Conservation (phyloP, 2,888 invertebrate species). For the Drosophila barbarae region DNA sequence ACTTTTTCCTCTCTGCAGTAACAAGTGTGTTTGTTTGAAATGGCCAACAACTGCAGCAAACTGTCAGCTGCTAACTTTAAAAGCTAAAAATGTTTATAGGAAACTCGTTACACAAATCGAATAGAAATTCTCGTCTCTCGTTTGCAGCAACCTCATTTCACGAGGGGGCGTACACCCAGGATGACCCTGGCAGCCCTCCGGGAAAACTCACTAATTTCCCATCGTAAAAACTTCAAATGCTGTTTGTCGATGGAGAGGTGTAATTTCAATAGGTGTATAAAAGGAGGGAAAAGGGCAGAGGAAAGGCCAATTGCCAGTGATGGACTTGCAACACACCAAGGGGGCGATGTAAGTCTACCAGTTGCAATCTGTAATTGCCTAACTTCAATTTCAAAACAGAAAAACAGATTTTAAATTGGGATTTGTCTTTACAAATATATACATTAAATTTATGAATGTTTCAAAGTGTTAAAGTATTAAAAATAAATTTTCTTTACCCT, state of each 20-base stretch:
- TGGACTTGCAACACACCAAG: constrained; percentile 23
- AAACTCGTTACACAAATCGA: constrained; percentile 74
- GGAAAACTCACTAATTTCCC: constrained; percentile 44
- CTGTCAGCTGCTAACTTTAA: constrained; percentile 66
- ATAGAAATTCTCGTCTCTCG: constrained; percentile 58
- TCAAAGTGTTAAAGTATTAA: not conserved
- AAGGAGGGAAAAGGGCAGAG: constrained; percentile 6
- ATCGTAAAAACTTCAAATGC: constrained; percentile 49
- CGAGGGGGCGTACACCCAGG: constrained; percentile 5
- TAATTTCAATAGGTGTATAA: constrained; percentile 31
- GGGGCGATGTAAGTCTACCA: not conserved
- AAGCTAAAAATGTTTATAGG: constrained; percentile 71
- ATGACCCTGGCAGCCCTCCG: constrained; percentile 27
- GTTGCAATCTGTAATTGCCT: constrained; percentile 25
- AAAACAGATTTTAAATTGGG: not conserved
- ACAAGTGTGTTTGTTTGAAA: constrained; percentile 14
- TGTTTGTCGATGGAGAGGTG: constrained; percentile 31
- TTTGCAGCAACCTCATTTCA: constrained; percentile 19
- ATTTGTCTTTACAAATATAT: not conserved
- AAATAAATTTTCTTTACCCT: not conserved
- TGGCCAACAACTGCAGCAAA: constrained; percentile 34
- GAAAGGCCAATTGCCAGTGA: constrained; percentile 23
- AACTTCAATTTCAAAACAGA: constrained; percentile 21
- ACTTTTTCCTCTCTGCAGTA: not conserved
- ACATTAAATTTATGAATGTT: not conserved